Evolutionary conservation across 2,888 invertebrate species (phyloP).

Genomic region (Plusia festucae): DNA sequence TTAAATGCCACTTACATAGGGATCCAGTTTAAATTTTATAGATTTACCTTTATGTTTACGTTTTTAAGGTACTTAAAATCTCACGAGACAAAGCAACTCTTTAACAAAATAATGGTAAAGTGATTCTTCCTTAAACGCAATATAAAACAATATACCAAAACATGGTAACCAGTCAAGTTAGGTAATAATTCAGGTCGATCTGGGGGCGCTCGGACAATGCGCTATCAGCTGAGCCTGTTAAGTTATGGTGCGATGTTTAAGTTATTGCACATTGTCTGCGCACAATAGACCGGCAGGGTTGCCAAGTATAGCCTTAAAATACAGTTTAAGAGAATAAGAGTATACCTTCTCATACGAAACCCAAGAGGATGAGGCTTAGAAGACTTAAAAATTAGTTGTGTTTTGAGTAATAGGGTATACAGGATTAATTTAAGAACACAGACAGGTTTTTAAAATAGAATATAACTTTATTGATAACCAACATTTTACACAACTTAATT

Average conservation of each 20-base stretch:
- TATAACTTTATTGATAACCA: too few species aligned
- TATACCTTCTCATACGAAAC: background rate
- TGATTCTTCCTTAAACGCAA: background rate
- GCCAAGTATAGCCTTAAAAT: background rate
- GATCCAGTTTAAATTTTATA: too few species aligned
- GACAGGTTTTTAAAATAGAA: too few species aligned
- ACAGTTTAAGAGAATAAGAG: background rate
- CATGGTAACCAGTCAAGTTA: background rate
- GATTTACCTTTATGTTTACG: too few species aligned
- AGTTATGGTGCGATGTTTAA: constrained; percentile 40
- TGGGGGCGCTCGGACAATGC: constrained; percentile 36
- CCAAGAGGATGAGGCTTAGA: background rate
- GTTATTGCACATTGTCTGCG: constrained; percentile 56
- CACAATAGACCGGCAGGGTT: constrained; percentile 37
- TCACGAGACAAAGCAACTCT: too few species aligned
- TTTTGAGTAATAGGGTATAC: too few species aligned
- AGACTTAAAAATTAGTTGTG: background rate
- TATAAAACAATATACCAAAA: background rate
- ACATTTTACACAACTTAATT: too few species aligned
- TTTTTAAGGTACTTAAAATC: too few species aligned
- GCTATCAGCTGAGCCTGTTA: constrained; percentile 17
- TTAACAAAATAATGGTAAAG: background rate
- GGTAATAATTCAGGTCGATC: constrained; percentile 16
- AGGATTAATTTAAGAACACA: too few species aligned
- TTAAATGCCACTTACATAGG: too few species aligned